Percentiles rank a stretch among this genome's conserved stretches.
Conservation (phyloP, 1,140 invertebrate species). For the Subanguina moxae region DNA sequence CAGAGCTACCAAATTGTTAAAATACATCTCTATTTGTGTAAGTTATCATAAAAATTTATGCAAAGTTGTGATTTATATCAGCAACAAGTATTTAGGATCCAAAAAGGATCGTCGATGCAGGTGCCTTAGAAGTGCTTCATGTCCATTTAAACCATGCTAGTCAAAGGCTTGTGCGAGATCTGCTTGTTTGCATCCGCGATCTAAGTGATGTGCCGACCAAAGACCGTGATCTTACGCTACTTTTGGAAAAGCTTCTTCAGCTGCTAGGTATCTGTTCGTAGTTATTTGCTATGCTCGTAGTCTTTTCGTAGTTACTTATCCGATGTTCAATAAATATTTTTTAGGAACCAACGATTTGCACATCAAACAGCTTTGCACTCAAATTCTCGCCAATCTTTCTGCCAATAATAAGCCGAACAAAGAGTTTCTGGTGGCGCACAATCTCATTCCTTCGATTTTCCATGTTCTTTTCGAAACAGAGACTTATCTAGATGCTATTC, state of each 20-base stretch:
- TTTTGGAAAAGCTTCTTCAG: conserved; percentile 35
- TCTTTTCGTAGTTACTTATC: conserved; percentile 8
- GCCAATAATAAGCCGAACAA: conserved; percentile 39
- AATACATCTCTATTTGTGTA: conserved; percentile 35
- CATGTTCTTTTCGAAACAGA: conserved; percentile 37
- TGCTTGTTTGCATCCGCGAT: conserved; percentile 28
- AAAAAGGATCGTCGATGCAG: conserved; percentile 29
- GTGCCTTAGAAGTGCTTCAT: conserved; percentile 40
- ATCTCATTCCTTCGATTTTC: conserved; percentile 24
- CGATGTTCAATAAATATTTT: neutral
- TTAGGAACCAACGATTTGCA: conserved; percentile 31
- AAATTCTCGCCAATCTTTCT: conserved; percentile 42
- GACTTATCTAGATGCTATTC: conserved; percentile 13
- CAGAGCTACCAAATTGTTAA: conserved; percentile 23
- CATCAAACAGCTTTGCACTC: conserved; percentile 30
- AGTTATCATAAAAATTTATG: conserved; percentile 5
- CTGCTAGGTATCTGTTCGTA: conserved; percentile 18
- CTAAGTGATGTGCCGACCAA: conserved; percentile 32
- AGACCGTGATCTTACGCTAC: conserved; percentile 13
- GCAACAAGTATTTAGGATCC: conserved; percentile 28
- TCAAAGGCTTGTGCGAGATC: conserved; percentile 33
- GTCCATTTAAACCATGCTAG: conserved; percentile 38
- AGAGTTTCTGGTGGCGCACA: conserved; percentile 27
- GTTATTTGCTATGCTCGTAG: no score
- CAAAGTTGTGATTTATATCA: conserved; percentile 12